Evolutionary conservation across 2,113 vertebrate species (phyloP).

Genomic region (Dipodomys stephensi): DNA sequence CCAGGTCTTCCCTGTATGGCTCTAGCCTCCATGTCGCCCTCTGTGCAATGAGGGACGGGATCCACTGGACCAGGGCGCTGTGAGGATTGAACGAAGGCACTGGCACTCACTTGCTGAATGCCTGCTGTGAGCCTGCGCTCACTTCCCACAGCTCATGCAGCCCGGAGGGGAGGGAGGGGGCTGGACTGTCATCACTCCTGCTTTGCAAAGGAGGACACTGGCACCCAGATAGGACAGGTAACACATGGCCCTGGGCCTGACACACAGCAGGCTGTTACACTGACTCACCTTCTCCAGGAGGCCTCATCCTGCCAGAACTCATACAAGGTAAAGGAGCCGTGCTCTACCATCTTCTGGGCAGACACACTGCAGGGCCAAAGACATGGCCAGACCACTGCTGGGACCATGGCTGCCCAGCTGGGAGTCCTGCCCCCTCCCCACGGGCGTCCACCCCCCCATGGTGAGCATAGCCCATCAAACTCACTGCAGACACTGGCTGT

Average conservation of each 20-base stretch:
- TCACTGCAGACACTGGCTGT: conserved; percentile 95
- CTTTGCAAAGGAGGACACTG: neutral
- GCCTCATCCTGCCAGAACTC: conserved; percentile 96
- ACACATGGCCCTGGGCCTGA: neutral
- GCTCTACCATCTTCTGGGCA: conserved; percentile 91
- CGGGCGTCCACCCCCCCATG: neutral
- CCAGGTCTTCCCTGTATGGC: neutral
- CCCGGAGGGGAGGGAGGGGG: neutral
- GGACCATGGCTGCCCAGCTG: neutral
- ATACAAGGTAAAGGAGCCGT: conserved; percentile 93
- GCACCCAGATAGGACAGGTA: too few relatives aligned
- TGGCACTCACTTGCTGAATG: neutral
- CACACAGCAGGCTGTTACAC: neutral
- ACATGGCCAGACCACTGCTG: conserved; percentile 16
- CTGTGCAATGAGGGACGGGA: neutral
- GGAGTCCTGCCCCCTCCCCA: neutral
- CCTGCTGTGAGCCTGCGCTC: neutral
- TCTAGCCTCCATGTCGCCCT: conserved; percentile 29
- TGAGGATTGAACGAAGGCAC: too few relatives aligned
- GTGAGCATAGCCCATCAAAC: conserved; percentile 70
- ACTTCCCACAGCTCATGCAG: neutral
- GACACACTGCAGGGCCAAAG: conserved; percentile 89
- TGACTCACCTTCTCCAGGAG: conserved; percentile 95
- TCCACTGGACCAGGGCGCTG: neutral
- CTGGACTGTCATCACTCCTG: too few relatives aligned